Conservation (phyloP, 2,113 vertebrate species). For the Rissa tridactyla region DNA sequence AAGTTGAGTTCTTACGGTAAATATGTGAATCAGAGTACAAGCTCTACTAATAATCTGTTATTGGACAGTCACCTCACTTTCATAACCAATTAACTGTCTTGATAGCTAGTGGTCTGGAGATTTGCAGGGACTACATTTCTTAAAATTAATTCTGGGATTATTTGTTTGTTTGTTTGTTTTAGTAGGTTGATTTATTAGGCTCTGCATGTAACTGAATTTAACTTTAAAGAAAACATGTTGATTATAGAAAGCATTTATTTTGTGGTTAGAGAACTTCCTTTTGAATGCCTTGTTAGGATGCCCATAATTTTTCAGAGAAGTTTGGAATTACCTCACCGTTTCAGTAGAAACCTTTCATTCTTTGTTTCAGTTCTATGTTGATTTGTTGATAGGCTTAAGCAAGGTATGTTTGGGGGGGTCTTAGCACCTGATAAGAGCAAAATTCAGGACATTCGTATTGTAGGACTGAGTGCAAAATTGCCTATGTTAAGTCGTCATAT, state of each 20-base stretch:
- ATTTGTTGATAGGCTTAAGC: not conserved
- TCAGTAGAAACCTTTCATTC: not conserved
- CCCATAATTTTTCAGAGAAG: not conserved
- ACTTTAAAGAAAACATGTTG: not conserved
- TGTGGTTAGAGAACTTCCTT: not conserved
- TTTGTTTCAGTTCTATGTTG: not conserved
- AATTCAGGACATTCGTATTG: not conserved
- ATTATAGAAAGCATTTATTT: not conserved
- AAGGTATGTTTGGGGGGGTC: not conserved
- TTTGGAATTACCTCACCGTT: not conserved
- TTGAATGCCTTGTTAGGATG: not conserved
- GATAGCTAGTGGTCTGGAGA: not conserved
- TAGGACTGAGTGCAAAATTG: not conserved
- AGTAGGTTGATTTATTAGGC: not conserved
- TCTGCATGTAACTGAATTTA: not conserved
- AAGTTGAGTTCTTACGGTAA: not conserved
- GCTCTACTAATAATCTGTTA: not conserved
- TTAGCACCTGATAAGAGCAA: not conserved
- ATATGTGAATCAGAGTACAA: not conserved
- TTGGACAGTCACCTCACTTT: not conserved
- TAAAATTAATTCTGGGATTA: not conserved
- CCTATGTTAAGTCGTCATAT: not conserved
- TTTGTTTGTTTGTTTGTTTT: not conserved
- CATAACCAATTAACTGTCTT: not conserved
- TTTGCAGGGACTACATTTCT: not conserved